Evolutionary conservation across 1,140 invertebrate genomes (phyloP).

Genomic region (Drosophila kanapiae): DNA sequence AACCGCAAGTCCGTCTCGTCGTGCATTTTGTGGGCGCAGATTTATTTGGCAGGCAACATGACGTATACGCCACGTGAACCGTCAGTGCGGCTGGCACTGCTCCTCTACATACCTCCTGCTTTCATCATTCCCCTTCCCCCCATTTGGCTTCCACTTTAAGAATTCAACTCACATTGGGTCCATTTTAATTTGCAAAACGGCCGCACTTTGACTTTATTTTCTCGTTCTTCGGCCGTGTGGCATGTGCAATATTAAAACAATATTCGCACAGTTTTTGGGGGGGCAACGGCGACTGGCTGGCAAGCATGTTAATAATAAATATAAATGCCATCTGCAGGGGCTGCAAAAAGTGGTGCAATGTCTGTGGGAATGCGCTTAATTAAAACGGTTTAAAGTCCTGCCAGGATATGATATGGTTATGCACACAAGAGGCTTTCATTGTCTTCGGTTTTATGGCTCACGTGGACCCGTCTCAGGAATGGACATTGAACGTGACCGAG

Average conservation of each 20-base stretch:
- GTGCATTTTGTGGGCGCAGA: slow-evolving; percentile 30
- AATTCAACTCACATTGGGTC: slow-evolving; percentile 5
- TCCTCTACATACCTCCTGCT: no score
- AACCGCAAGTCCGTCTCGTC: slow-evolving; percentile 43
- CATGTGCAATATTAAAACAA: slow-evolving; percentile 51
- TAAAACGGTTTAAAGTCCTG: slow-evolving; percentile 53
- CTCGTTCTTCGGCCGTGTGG: not conserved
- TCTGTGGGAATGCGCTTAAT: slow-evolving; percentile 47
- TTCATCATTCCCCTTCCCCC: not conserved
- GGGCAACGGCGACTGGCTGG: not conserved
- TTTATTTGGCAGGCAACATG: slow-evolving; percentile 45
- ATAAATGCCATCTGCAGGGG: slow-evolving; percentile 28
- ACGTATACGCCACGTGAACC: slow-evolving; percentile 60
- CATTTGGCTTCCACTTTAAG: slow-evolving; percentile 17
- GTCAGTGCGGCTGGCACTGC: not conserved
- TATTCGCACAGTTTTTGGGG: slow-evolving; percentile 32
- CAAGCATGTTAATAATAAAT: slow-evolving; percentile 57
- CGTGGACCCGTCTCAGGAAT: not conserved
- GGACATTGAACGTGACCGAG: slow-evolving; percentile 31
- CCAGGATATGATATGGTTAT: not conserved
- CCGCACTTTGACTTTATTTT: slow-evolving; percentile 28
- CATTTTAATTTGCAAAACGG: slow-evolving; percentile 46
- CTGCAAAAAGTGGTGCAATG: slow-evolving; percentile 38
- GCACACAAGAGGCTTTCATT: slow-evolving; percentile 1
- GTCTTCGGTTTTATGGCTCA: slow-evolving; percentile 25